A percentile compares a stretch with the other conserved stretches of the same genome.
phyloP scores from a whole-genome alignment of 2,888 invertebrate species.

The Sphaeridia pumilis region DNA sequence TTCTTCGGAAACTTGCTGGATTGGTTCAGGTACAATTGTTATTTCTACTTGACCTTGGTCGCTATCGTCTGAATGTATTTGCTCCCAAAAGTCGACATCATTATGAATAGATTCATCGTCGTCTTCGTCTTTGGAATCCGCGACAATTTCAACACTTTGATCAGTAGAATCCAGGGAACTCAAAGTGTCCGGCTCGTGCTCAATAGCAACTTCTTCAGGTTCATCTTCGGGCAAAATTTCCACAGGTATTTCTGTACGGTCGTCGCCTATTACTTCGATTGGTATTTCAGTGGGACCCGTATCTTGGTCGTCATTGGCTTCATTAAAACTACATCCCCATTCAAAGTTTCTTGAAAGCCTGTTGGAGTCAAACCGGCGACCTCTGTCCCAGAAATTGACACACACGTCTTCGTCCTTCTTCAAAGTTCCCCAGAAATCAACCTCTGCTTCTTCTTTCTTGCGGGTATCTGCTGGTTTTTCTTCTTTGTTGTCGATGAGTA shows the following conservation, averaged over 20 bases:
- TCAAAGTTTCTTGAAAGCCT: conserved; percentile 8
- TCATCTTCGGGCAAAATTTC: conserved; percentile 1
- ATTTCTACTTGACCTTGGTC: background rate
- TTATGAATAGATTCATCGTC: too few species aligned
- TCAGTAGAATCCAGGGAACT: too few species aligned
- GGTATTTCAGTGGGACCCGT: background rate
- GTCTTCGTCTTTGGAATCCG: too few species aligned
- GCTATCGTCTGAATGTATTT: background rate
- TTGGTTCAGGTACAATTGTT: background rate
- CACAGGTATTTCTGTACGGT: background rate
- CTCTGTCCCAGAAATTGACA: conserved; percentile 14
- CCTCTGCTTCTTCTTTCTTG: conserved; percentile 2
- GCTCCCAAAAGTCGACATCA: background rate
- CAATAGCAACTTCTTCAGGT: background rate
- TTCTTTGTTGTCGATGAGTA: conserved; percentile 1
- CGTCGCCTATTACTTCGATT: background rate
- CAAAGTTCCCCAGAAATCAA: conserved; percentile 4
- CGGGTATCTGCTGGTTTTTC: background rate
- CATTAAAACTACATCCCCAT: conserved; percentile 8
- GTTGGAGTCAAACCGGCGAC: conserved; percentile 1
- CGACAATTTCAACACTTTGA: too few species aligned
- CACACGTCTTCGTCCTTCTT: conserved; percentile 3
- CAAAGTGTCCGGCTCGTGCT: too few species aligned
- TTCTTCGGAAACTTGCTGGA: conserved; percentile 33
- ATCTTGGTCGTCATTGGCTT: background rate